A percentile compares a stretch with the other conserved stretches of the same genome.
Evolutionary conservation across 1,140 invertebrate species (phyloP).

Genomic region (Bombus superbus): DNA sequence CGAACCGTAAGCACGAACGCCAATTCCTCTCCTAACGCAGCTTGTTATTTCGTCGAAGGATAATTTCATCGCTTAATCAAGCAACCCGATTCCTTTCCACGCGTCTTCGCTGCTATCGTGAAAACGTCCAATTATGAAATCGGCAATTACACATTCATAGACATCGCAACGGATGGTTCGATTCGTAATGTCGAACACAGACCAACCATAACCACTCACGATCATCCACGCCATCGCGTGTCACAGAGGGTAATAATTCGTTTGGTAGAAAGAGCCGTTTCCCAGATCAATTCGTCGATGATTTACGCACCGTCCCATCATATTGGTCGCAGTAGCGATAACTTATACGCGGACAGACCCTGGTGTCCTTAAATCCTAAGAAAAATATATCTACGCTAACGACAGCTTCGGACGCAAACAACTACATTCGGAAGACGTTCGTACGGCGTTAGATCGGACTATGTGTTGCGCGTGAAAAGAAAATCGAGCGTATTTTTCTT

Average conservation of each 20-base stretch:
- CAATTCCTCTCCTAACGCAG: background rate
- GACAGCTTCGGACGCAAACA: too few species aligned
- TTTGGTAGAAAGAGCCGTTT: background rate
- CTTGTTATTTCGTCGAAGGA: background rate
- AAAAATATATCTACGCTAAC: too few species aligned
- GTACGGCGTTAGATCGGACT: too few species aligned
- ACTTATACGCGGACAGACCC: slow-evolving; percentile 45
- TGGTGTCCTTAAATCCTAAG: too few species aligned
- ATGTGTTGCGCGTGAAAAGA: too few species aligned
- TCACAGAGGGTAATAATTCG: slow-evolving; percentile 44
- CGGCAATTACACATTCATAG: background rate
- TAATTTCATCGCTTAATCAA: background rate
- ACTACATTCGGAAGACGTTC: too few species aligned
- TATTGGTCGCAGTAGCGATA: slow-evolving; percentile 53
- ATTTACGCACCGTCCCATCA: slow-evolving; percentile 57
- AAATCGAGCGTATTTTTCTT: too few species aligned
- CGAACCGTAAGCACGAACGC: background rate
- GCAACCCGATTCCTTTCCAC: background rate
- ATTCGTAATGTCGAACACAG: background rate
- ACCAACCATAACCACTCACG: background rate
- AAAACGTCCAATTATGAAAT: background rate
- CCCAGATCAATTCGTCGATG: slow-evolving; percentile 55
- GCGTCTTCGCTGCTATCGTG: background rate
- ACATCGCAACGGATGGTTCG: background rate
- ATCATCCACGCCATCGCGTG: background rate